Conservation (phyloP, 1,140 invertebrate genomes). For the Phocides pigmalion region DNA sequence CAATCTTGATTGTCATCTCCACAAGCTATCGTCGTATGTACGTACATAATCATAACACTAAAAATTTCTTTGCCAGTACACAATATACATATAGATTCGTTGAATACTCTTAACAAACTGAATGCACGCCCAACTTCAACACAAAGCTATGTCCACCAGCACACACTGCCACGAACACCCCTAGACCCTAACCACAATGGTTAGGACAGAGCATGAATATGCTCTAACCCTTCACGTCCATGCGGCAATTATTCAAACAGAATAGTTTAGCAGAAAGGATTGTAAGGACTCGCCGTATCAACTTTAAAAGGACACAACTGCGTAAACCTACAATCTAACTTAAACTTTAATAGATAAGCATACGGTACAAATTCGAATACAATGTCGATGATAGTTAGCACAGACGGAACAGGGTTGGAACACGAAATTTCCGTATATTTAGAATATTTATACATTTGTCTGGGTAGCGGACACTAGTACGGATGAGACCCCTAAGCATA, state of each 20-base stretch:
- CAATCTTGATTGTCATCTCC: too few species aligned
- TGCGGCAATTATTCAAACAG: constrained; percentile 82
- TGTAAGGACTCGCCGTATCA: constrained; percentile 58
- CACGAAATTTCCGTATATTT: constrained; percentile 76
- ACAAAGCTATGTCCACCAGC: constrained; percentile 51
- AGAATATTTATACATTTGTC: constrained; percentile 81
- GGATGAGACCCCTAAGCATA: constrained; percentile 61
- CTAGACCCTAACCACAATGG: constrained; percentile 72
- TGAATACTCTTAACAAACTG: constrained; percentile 21
- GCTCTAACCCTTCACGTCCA: constrained; percentile 82
- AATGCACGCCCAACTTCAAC: constrained; percentile 31
- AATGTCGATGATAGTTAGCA: neutral
- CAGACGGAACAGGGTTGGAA: constrained; percentile 20
- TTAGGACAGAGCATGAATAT: constrained; percentile 77
- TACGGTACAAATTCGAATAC: constrained; percentile 31
- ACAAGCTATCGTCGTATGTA: too few species aligned
- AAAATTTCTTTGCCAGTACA: neutral
- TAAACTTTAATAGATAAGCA: constrained; percentile 2
- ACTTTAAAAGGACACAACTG: constrained; percentile 40
- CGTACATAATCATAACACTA: too few species aligned
- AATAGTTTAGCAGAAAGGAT: constrained; percentile 84
- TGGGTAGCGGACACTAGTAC: constrained; percentile 60
- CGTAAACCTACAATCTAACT: neutral
- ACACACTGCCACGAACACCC: constrained; percentile 44
- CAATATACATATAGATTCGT: constrained; percentile 27